These are phyloP conservation scores for Scaptodrosophila latifasciaeformis DNA, from an alignment of 2,888 invertebrate genomes.

Conservation along the genomic window DNA sequence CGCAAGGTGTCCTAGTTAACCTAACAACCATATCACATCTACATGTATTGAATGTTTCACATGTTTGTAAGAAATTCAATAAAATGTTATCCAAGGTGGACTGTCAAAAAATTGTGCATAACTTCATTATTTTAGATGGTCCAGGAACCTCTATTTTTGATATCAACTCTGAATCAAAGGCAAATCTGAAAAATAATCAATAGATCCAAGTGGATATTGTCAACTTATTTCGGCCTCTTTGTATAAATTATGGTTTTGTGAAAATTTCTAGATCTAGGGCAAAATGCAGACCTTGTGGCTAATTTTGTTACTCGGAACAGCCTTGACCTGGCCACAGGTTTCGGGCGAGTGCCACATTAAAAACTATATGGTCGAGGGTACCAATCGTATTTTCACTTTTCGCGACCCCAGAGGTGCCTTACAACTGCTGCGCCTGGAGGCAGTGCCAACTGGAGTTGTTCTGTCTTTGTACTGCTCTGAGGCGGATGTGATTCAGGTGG, in stretches of 20 bases:
- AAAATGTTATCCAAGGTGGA: constrained; percentile 63
- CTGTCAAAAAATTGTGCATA: constrained; percentile 59
- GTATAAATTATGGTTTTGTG: too few species aligned
- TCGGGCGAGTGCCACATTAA: constrained; percentile 23
- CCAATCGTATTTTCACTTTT: constrained; percentile 45
- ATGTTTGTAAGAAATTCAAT: constrained; percentile 56
- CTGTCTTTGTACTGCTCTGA: constrained; percentile 38
- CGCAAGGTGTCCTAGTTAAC: constrained; percentile 38
- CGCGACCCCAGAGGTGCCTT: constrained; percentile 27
- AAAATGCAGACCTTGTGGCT: too few species aligned
- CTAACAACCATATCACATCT: constrained; percentile 63
- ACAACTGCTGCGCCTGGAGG: constrained; percentile 36
- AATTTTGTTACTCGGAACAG: too few species aligned
- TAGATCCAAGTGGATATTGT: too few species aligned
- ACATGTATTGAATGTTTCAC: constrained; percentile 37
- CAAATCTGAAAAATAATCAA: too few species aligned
- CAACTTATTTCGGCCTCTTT: too few species aligned
- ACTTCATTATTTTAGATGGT: too few species aligned
- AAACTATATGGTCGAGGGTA: constrained; percentile 21
- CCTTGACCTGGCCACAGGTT: too few species aligned
- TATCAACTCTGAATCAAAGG: too few species aligned
- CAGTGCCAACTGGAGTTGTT: constrained; percentile 31
- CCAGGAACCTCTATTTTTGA: too few species aligned
- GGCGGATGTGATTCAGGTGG: constrained; percentile 26
- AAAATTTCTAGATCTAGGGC: too few species aligned